Conservation (phyloP, 2,888 invertebrate species). For the Cryptus armator region DNA sequence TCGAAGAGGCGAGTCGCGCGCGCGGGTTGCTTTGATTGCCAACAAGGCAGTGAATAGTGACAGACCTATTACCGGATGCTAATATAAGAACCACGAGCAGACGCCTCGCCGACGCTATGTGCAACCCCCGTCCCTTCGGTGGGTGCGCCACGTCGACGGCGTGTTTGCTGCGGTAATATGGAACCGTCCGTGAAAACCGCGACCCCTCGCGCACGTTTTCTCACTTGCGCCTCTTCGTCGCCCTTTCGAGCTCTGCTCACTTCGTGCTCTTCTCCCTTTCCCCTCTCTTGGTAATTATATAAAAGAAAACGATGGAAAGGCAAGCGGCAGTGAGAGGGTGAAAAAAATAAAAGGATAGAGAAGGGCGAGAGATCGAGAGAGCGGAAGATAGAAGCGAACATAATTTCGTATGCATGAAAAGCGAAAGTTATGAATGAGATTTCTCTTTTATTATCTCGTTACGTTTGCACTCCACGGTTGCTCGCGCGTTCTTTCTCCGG, state of each 20-base stretch:
- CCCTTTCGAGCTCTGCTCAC: slow-evolving; percentile 43
- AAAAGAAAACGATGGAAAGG: slow-evolving; percentile 69
- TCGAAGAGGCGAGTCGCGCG: slow-evolving; percentile 40
- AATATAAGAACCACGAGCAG: slow-evolving; percentile 72
- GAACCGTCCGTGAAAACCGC: slow-evolving; percentile 36
- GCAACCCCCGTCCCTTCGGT: slow-evolving; percentile 22
- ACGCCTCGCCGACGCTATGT: slow-evolving; percentile 48
- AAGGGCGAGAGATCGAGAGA: slow-evolving; percentile 34
- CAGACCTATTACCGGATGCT: slow-evolving; percentile 76
- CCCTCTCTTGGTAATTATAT: slow-evolving; percentile 70
- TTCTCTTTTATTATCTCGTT: slow-evolving; percentile 73
- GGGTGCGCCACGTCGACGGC: background rate
- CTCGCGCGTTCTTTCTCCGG: slow-evolving; percentile 23
- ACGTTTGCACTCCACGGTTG: slow-evolving; percentile 67
- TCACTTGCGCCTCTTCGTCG: slow-evolving; percentile 27
- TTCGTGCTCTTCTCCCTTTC: slow-evolving; percentile 23
- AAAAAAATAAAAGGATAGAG: slow-evolving; percentile 21
- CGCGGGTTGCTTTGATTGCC: slow-evolving; percentile 71
- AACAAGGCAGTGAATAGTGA: slow-evolving; percentile 74
- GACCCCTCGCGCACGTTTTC: slow-evolving; percentile 29
- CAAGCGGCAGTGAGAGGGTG: background rate
- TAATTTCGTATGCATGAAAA: slow-evolving; percentile 76
- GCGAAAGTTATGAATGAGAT: slow-evolving; percentile 76
- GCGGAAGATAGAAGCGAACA: slow-evolving; percentile 65
- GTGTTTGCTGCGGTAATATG: slow-evolving; percentile 48